Evolutionary conservation across 1,140 invertebrate species (phyloP).

Genomic region (Chironomus tepperi): DNA sequence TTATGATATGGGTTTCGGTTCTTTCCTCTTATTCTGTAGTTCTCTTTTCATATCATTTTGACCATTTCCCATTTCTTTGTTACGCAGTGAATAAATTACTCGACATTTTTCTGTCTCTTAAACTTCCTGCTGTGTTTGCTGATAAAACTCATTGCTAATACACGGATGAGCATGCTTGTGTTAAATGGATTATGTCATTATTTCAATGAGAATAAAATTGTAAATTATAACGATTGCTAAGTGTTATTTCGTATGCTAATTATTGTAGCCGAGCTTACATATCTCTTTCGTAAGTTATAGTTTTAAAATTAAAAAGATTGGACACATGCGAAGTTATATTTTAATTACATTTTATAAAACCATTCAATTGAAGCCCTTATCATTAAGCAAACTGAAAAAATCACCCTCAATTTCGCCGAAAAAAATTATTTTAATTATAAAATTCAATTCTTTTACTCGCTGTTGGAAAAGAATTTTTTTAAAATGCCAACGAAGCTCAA

Average conservation of each 20-base stretch:
- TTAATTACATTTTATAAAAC: too few relatives aligned
- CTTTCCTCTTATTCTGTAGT: too few relatives aligned
- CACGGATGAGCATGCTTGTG: not conserved
- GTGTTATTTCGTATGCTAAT: too few relatives aligned
- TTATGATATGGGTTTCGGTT: not conserved
- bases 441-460: conserved; percentile 5
- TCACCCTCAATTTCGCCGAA: not conserved
- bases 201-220: too few relatives aligned
- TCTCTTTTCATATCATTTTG: not conserved
- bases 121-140: not conserved
- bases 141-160: not conserved
- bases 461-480: not conserved
- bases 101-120: conserved; percentile 7
- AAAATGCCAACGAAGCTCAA: not conserved
- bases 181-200: conserved; percentile 14
- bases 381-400: not conserved
- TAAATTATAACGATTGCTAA: too few relatives aligned
- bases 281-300: too few relatives aligned
- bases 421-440: not conserved
- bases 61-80: not conserved
- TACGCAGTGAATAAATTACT: not conserved
- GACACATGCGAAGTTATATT: too few relatives aligned
- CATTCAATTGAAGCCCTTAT: not conserved
- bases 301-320: too few relatives aligned
- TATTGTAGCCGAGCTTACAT: too few relatives aligned